Evolutionary conservation across 2,113 vertebrate species (phyloP).

Genomic region (Corythaeola cristata): DNA sequence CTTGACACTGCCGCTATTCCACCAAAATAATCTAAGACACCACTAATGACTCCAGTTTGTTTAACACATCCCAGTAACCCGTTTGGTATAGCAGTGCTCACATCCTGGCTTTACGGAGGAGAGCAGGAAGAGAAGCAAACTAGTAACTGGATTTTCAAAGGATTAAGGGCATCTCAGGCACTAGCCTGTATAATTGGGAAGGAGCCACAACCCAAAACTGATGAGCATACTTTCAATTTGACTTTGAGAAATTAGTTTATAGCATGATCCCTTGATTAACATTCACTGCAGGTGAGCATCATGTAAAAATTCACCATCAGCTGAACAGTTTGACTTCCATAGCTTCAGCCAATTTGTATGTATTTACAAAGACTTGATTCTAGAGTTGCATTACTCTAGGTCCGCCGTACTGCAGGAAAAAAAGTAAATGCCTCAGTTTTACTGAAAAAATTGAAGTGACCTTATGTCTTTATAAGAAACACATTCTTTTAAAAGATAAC

Average conservation of each 20-base stretch:
- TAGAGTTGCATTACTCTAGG: background rate
- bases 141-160: background rate
- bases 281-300: background rate
- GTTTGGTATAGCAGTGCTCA: fast-evolving
- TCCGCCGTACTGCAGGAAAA: background rate
- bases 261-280: background rate
- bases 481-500: background rate
- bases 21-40: background rate
- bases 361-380: background rate
- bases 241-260: background rate
- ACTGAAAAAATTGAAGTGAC: background rate
- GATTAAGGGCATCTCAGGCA: background rate
- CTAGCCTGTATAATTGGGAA: fast-evolving
- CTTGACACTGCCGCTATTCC: background rate
- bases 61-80: background rate
- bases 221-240: background rate
- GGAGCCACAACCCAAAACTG: background rate
- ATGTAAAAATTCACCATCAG: background rate
- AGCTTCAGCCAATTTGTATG: background rate
- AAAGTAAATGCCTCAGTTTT: background rate
- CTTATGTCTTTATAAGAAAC: background rate
- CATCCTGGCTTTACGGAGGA: background rate
- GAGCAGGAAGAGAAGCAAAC: background rate
- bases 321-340: fast-evolving
- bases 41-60: background rate